Conservation (phyloP, 2,888 invertebrate genomes). For the Polyommatus iphigenia region DNA sequence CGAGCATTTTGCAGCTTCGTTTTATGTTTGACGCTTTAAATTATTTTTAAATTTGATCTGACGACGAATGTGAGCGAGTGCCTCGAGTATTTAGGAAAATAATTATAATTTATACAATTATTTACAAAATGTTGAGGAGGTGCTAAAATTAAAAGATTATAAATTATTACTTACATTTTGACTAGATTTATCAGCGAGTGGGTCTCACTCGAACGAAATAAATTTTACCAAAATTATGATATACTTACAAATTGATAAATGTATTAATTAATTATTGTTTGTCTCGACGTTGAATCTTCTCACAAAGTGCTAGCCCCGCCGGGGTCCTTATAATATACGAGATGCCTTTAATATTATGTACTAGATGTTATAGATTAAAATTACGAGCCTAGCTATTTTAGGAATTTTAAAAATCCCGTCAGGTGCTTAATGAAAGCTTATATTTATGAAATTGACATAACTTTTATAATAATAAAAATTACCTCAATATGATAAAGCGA, state of each 20-base stretch:
- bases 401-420: slow-evolving; percentile 6
- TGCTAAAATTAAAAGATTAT: slow-evolving; percentile 14
- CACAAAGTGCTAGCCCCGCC: slow-evolving; percentile 62
- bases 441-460: slow-evolving; percentile 13
- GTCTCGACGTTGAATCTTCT: slow-evolving; percentile 42
- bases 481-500: neutral
- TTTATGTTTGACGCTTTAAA: slow-evolving; percentile 15
- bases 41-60: neutral
- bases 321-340: slow-evolving; percentile 51
- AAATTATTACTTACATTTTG: slow-evolving; percentile 1
- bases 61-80: neutral
- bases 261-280: slow-evolving; percentile 7
- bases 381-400: slow-evolving; percentile 16
- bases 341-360: slow-evolving; percentile 37
- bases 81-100: neutral
- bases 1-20: slow-evolving; percentile 10
- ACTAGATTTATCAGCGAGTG: neutral
- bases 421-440: slow-evolving; percentile 24
- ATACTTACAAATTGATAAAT: slow-evolving; percentile 20
- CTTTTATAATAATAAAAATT: neutral
- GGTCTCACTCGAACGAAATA: neutral
- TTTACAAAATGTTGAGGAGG: neutral
- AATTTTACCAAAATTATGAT: neutral
- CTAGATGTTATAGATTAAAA: slow-evolving; percentile 2
- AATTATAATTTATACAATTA: neutral